These are phyloP conservation scores for Busseola fusca DNA, from an alignment of 2,888 invertebrate species.

Conservation along the genomic window DNA sequence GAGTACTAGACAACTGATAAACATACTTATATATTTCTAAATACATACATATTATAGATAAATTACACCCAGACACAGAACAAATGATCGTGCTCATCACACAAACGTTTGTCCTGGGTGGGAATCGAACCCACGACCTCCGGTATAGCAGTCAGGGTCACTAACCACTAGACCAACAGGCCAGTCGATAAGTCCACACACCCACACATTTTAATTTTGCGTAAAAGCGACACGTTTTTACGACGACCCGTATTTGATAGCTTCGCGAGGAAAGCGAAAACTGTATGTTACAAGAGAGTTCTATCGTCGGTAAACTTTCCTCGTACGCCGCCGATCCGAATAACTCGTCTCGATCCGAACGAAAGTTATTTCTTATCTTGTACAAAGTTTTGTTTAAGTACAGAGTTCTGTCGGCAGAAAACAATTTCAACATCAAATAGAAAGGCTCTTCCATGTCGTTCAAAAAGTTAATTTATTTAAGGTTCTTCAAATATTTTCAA, in stretches of 20 bases:
- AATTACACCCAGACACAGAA: no score
- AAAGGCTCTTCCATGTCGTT: constrained; percentile 1
- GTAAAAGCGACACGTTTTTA: constrained; percentile 63
- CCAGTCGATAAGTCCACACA: constrained; percentile 25
- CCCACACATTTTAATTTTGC: constrained; percentile 61
- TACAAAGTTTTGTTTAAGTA: constrained; percentile 26
- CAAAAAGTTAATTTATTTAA: constrained; percentile 24
- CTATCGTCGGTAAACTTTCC: constrained; percentile 29
- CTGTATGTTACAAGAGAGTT: constrained; percentile 38
- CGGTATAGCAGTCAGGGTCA: no score
- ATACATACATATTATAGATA: no score
- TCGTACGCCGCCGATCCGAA: constrained; percentile 9
- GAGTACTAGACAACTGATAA: no score
- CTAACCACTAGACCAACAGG: no score
- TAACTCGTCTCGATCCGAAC: constrained; percentile 3
- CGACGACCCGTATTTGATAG: constrained; percentile 51
- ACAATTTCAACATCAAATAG: constrained; percentile 17
- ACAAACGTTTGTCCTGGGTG: no score
- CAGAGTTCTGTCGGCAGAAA: constrained; percentile 13
- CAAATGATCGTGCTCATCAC: no score
- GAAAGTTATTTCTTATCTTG: constrained; percentile 35
- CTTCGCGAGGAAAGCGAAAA: constrained; percentile 36
- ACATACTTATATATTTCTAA: no score
- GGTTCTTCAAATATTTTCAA: constrained; percentile 15
- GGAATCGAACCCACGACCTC: no score